Percentiles rank a stretch among this genome's conserved stretches.
Evolutionary conservation across 2,797 vertebrate species (phyloP).

Genomic region (Syngnathus acus): DNA sequence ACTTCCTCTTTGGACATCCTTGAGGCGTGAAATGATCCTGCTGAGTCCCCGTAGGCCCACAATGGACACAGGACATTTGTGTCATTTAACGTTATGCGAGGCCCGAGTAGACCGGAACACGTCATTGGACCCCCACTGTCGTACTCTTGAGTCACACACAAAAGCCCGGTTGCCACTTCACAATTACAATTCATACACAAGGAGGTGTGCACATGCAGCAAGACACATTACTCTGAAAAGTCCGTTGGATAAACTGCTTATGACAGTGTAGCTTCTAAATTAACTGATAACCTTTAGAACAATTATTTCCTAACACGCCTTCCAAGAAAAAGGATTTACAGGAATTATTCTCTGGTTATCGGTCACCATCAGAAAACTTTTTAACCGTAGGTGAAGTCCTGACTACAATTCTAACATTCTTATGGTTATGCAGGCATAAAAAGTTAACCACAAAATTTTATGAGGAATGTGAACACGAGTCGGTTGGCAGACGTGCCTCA

Average conservation of each 20-base stretch:
- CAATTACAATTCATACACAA: conserved; percentile 40
- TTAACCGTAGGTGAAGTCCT: background rate
- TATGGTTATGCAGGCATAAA: background rate
- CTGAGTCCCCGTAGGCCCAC: conserved; percentile 41
- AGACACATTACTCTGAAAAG: background rate
- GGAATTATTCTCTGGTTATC: no score
- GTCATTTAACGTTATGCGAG: conserved; percentile 45
- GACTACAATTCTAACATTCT: background rate
- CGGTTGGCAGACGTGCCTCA: background rate
- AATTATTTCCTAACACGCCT: no score
- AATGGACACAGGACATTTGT: conserved; percentile 57
- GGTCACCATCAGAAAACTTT: no score
- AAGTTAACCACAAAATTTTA: background rate
- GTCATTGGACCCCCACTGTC: conserved; percentile 46
- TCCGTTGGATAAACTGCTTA: background rate
- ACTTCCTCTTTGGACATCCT: conserved; percentile 51
- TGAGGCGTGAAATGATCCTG: conserved; percentile 57
- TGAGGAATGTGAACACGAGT: background rate
- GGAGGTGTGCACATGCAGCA: conserved; percentile 1
- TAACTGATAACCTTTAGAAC: background rate
- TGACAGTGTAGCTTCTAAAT: background rate
- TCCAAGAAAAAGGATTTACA: no score
- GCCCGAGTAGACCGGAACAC: conserved; percentile 49
- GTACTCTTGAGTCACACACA: conserved; percentile 37
- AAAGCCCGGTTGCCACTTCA: conserved; percentile 40